phyloP scores from a whole-genome alignment of 1,140 invertebrate species.

The Drepana arcuata region DNA sequence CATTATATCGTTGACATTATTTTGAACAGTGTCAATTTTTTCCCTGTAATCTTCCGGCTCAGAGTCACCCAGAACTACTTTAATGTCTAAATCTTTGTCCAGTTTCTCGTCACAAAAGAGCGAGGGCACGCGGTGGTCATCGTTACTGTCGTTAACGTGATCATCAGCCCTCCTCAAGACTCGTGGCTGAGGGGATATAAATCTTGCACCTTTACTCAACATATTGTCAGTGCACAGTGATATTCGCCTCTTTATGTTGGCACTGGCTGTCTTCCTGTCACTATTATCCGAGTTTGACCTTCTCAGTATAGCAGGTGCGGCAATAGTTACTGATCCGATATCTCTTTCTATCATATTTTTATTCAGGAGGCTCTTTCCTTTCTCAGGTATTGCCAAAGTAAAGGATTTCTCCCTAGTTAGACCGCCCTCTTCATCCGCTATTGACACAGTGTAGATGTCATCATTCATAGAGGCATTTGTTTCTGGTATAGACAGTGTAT shows the following conservation, averaged over 20 bases:
- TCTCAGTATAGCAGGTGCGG: conserved; percentile 60
- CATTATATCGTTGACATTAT: conserved; percentile 18
- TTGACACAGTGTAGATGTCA: conserved; percentile 67
- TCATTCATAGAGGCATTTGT: conserved; percentile 67
- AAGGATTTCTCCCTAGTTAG: conserved; percentile 53
- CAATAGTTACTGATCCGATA: conserved; percentile 23
- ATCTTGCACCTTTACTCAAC: conserved; percentile 30
- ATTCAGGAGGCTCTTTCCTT: conserved; percentile 61
- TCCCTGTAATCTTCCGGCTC: conserved; percentile 35
- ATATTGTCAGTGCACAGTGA: conserved; percentile 58
- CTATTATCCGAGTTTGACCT: conserved; percentile 66
- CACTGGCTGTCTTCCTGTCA: conserved; percentile 52
- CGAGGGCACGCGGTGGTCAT: conserved; percentile 62
- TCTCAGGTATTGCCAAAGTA: conserved; percentile 64
- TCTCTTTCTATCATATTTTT: conserved; percentile 50
- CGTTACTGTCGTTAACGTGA: conserved; percentile 39
- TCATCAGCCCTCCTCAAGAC: conserved; percentile 22
- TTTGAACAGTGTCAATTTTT: conserved; percentile 11
- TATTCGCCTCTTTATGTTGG: conserved; percentile 55
- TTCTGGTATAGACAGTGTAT: conserved; percentile 66
- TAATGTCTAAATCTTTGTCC: conserved; percentile 58
- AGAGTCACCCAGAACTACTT: conserved; percentile 41
- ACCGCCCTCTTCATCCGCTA: conserved; percentile 56
- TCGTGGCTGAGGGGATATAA: conserved; percentile 19
- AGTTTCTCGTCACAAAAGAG: conserved; percentile 68